Evolutionary conservation across 2,113 vertebrate species (phyloP).

Genomic region (Gadus chalcogrammus): DNA sequence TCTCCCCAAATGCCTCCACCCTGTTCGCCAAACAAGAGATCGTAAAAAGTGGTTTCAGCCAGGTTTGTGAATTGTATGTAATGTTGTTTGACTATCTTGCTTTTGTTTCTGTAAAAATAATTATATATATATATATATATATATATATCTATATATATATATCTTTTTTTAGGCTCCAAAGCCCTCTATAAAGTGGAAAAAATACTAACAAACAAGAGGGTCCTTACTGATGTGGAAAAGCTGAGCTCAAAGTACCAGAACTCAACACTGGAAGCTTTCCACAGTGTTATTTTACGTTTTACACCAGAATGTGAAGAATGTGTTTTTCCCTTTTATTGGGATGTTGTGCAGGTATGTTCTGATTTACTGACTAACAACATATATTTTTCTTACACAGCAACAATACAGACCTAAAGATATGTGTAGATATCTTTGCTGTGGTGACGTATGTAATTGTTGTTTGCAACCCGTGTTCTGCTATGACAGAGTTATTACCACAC

Average conservation of each 20-base stretch:
- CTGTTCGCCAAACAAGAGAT: no score
- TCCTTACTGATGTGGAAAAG: neutral
- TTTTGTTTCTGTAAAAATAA: neutral
- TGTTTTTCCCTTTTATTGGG: neutral
- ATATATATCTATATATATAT: neutral
- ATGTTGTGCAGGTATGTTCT: neutral
- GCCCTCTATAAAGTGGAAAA: neutral
- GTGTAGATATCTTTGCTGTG: neutral
- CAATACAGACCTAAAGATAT: neutral
- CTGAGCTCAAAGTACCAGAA: neutral
- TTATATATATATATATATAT: neutral
- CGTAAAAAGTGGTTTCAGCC: no score
- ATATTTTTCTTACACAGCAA: neutral
- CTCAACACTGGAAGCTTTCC: neutral
- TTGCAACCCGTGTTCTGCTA: neutral
- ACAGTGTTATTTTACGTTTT: neutral
- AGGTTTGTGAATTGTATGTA: neutral
- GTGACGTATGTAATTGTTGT: neutral
- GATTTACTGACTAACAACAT: neutral
- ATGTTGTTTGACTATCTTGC: neutral
- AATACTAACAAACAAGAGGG: neutral
- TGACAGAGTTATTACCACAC: neutral
- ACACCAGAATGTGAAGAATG: neutral
- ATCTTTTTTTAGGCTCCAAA: neutral
- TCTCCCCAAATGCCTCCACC: no score